Conservation (phyloP, 2,113 vertebrate species). For the Thryonomys swinderianus region DNA sequence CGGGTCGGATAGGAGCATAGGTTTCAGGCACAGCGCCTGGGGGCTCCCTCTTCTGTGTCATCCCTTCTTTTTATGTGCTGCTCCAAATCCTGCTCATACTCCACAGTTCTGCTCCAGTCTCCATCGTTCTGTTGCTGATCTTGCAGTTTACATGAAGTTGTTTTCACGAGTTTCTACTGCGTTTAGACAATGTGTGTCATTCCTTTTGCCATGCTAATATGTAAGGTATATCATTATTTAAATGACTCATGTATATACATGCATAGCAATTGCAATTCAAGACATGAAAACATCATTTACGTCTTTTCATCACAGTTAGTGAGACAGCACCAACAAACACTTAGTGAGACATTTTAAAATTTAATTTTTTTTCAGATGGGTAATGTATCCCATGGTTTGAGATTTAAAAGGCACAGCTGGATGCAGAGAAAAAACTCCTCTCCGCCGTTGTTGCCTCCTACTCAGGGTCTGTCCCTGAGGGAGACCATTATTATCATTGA, state of each 20-base stretch:
- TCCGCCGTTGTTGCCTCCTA: neutral
- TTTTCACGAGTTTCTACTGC: neutral
- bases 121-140: neutral
- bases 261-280: neutral
- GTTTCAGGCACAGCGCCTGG: neutral
- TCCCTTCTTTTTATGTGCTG: neutral
- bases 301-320: neutral
- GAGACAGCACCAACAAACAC: neutral
- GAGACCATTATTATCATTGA: neutral
- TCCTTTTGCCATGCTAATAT: neutral
- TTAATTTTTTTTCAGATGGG: neutral
- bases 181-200: neutral
- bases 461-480: neutral
- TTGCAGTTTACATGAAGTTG: neutral
- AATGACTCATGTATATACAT: neutral
- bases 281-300: neutral
- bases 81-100: neutral
- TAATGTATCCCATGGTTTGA: neutral
- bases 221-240: neutral
- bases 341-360: neutral
- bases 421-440: neutral
- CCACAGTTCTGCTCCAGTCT: neutral
- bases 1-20: neutral
- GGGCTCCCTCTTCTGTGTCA: neutral
- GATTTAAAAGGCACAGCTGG: neutral